phyloP scores from a whole-genome alignment of 2,888 invertebrate genomes.

The Drosophila fulvimacula region DNA sequence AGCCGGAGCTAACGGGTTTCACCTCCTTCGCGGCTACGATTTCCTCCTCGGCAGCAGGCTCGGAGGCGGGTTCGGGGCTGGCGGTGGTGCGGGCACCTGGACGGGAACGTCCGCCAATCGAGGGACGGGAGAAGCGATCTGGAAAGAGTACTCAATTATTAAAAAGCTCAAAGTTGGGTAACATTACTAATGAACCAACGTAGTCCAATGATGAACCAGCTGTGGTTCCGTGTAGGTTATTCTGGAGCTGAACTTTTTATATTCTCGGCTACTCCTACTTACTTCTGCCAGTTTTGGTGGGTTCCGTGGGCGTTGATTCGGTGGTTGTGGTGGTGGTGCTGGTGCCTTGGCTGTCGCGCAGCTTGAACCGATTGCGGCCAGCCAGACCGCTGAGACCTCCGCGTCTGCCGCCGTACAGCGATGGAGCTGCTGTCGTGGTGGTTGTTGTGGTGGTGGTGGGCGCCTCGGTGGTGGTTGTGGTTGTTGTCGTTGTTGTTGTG shows the following conservation, averaged over 20 bases:
- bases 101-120: conserved; percentile 82
- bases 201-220: neutral
- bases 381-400: conserved; percentile 69
- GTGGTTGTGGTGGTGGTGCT: conserved; percentile 85
- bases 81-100: conserved; percentile 78
- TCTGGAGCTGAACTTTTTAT: too few relatives aligned
- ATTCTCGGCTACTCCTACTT: conserved; percentile 32
- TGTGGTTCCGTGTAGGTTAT: too few relatives aligned
- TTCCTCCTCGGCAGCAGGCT: conserved; percentile 74
- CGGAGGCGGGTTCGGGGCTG: conserved; percentile 62
- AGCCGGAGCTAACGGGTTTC: conserved; percentile 81
- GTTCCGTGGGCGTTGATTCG: conserved; percentile 82
- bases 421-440: conserved; percentile 77
- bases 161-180: neutral
- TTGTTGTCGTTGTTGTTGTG: conserved; percentile 85
- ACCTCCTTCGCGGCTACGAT: conserved; percentile 76
- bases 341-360: conserved; percentile 62
- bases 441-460: conserved; percentile 85
- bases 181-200: neutral
- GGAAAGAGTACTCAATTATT: neutral
- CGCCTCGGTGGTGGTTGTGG: conserved; percentile 85
- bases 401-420: conserved; percentile 77
- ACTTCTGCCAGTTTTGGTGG: conserved; percentile 82
- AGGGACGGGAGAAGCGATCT: conserved; percentile 84
- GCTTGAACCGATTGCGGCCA: conserved; percentile 84